Conservation (phyloP, 2,888 invertebrate species). For the Elysia crispata region DNA sequence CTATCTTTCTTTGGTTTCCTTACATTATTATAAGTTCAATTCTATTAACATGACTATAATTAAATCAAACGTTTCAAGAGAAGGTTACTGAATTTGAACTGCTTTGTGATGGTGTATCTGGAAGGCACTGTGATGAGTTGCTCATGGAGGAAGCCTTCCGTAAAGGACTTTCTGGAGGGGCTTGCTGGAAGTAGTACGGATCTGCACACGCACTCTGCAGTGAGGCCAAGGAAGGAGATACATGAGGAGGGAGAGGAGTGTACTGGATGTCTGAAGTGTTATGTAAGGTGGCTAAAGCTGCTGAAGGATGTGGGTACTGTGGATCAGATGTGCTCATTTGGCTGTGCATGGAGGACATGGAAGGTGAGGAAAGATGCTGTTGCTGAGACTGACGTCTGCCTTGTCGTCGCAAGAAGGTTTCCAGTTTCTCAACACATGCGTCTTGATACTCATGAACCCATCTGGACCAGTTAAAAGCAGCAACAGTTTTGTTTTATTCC, state of each 20-base stretch:
- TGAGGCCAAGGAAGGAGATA: background rate
- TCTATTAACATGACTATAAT: no score
- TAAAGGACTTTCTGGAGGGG: no score
- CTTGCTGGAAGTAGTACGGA: background rate
- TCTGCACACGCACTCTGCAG: background rate
- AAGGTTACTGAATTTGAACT: no score
- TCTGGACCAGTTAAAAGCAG: no score
- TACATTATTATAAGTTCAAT: no score
- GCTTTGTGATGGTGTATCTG: no score
- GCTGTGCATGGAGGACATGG: conserved; percentile 32
- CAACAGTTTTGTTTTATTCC: no score
- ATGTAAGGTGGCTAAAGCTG: conserved; percentile 99
- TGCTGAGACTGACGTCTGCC: conserved; percentile 54
- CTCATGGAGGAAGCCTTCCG: no score
- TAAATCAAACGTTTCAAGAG: no score
- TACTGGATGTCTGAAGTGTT: conserved; percentile 97
- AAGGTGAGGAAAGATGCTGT: background rate
- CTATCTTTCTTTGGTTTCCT: no score
- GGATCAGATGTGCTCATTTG: conserved; percentile 18
- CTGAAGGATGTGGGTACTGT: conserved; percentile 82
- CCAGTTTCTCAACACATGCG: conserved; percentile 98
- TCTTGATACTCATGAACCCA: conserved; percentile 99
- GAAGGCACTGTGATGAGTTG: no score
- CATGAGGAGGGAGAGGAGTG: background rate
- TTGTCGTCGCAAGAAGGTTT: conserved; percentile 88